Evolutionary conservation across 2,888 invertebrate genomes (phyloP), one percentile per base, ranked within the genome.

Genomic region (Meteorus colon): DNA sequence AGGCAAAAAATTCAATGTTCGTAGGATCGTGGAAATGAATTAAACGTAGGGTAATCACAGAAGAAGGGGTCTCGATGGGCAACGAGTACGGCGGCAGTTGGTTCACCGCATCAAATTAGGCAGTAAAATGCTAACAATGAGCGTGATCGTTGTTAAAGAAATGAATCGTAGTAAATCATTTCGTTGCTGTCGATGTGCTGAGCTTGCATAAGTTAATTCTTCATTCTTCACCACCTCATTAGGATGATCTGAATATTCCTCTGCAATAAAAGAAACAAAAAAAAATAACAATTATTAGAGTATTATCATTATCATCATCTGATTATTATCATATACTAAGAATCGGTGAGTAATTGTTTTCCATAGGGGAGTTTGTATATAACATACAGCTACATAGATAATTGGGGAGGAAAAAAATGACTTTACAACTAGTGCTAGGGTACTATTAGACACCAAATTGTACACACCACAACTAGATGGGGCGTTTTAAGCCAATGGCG

Each of bases 141-240:
- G 77, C 72, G 86, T 83, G 75, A 85, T 82, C 78, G 85, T 85
- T 80, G 85, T 79, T 79, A 87, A 77, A 74, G 86, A 80, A 78
- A 87, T 73, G 76, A 84, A 78, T 77, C 84, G 83, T 71, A 77
- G 69, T 60, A 73, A 77, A 77, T 60, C 68, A 45, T 76, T 45
- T 79, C 76, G 76, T 78, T 80, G 79, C 77, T 79, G 80, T 78
- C 81, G 78, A 63, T 80, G 83, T 74, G 83, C 81, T 74, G 86
- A 83, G 78, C 83, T 85, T 66, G 86, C 86, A 37, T 95, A 94
- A 76, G 96, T 96, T 87, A 97, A 91, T 91, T 96, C 96, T 91
- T 97, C 97, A 89, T 96, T 97, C 91, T 97, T 97, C 85, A 96
- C 96, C 84, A 97, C 96, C 90, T 97, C 97, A 90, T 97, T 97